Evolutionary conservation across 2,797 vertebrate species (phyloP).

Genomic region (Eptatretus atami): DNA sequence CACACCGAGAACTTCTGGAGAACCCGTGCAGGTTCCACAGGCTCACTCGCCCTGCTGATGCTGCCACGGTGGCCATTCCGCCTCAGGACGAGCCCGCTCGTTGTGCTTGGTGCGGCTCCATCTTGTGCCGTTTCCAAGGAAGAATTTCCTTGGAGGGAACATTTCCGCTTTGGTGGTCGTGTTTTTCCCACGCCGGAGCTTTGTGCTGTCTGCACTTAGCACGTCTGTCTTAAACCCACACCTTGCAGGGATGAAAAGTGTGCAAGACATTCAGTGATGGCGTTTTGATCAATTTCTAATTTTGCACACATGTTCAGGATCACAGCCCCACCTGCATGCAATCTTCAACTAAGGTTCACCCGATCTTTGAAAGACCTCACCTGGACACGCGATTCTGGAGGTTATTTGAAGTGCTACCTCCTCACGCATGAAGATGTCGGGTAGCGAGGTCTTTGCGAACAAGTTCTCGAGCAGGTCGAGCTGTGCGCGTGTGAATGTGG

Average conservation of each 20-base stretch:
- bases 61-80: no score
- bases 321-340: no score
- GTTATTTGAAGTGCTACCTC: conserved; percentile 71
- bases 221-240: conserved; percentile 93
- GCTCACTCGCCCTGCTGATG: conserved; percentile 32
- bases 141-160: conserved; percentile 23
- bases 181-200: conserved; percentile 33
- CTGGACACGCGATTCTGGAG: conserved; percentile 82
- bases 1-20: conserved; percentile 18
- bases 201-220: conserved; percentile 85
- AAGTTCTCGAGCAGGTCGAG: conserved; percentile 52
- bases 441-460: conserved; percentile 57
- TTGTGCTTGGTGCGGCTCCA: no score
- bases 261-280: no score
- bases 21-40: conserved; percentile 92
- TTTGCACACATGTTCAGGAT: no score
- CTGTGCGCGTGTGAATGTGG: conserved; percentile 63
- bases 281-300: no score
- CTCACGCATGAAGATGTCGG: conserved; percentile 76
- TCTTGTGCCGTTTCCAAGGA: no score
- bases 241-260: conserved; percentile 20
- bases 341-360: no score
- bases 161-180: conserved; percentile 72
- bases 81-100: no score
- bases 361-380: conserved; percentile 12